phyloP scores from a whole-genome alignment of 2,888 invertebrate species.

The Idaea straminata region DNA sequence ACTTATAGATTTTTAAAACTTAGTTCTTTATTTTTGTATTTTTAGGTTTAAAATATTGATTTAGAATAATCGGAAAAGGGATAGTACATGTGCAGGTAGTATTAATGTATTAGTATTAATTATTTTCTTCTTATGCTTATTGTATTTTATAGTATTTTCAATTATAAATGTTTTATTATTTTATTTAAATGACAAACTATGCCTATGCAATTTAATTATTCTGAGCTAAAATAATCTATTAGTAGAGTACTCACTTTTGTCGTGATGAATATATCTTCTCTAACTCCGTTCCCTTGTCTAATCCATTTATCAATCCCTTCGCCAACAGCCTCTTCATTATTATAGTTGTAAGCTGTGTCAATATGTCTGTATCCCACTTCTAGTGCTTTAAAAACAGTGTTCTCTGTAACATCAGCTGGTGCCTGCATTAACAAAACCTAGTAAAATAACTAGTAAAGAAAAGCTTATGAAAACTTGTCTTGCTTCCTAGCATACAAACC shows the following conservation, averaged over 20 bases:
- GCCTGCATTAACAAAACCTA: conserved; percentile 59
- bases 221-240: background rate
- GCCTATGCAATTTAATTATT: conserved; percentile 7
- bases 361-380: conserved; percentile 87
- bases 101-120: no score
- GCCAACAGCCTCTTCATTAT: conserved; percentile 88
- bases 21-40: no score
- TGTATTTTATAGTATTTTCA: background rate
- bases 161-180: no score
- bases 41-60: no score
- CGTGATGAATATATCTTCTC: conserved; percentile 88
- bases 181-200: conserved; percentile 27
- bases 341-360: conserved; percentile 90
- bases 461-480: background rate
- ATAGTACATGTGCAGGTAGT: no score
- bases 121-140: no score
- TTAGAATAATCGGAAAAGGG: no score
- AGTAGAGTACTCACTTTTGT: conserved; percentile 82
- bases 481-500: conserved; percentile 51
- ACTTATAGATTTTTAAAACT: no score
- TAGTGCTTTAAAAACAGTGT: conserved; percentile 82
- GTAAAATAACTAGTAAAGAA: background rate
- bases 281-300: conserved; percentile 79
- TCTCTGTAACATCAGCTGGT: conserved; percentile 82
- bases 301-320: conserved; percentile 84